Percentiles rank a stretch among this genome's conserved stretches.
Evolutionary conservation across 2,888 invertebrate genomes (phyloP).

Genomic region (Leptinotarsa juncta): DNA sequence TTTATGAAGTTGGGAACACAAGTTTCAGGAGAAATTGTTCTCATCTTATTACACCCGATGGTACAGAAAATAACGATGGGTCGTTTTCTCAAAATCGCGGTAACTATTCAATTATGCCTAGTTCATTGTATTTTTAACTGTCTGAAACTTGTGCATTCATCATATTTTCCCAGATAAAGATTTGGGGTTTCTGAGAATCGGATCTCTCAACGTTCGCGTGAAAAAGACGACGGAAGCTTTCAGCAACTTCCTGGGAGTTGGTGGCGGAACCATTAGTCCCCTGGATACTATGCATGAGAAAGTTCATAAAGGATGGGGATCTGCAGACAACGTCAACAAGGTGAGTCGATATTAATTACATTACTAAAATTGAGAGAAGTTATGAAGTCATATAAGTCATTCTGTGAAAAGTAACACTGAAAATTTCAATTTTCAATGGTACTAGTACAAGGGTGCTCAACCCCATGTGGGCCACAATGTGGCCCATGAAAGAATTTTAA

Average conservation of each 20-base stretch:
- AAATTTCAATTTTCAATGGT: no score
- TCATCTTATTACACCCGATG: no score
- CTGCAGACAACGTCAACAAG: slow-evolving; percentile 87
- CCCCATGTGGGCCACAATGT: no score
- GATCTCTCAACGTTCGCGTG: slow-evolving; percentile 90
- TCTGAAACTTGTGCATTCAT: neutral
- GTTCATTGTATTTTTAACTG: slow-evolving; percentile 10
- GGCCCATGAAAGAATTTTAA: no score
- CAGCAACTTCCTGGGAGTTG: slow-evolving; percentile 89
- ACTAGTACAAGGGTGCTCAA: no score
- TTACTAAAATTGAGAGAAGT: no score
- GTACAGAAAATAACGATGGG: no score
- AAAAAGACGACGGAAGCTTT: slow-evolving; percentile 94
- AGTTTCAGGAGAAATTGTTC: no score
- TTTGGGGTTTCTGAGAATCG: slow-evolving; percentile 89
- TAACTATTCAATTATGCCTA: neutral
- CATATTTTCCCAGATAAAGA: slow-evolving; percentile 77
- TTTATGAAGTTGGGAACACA: no score
- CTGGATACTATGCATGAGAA: slow-evolving; percentile 70
- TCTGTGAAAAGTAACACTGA: no score
- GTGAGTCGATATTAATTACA: slow-evolving; percentile 56
- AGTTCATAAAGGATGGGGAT: slow-evolving; percentile 89
- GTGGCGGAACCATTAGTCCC: slow-evolving; percentile 65
- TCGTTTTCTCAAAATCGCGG: no score
- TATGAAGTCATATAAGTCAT: no score